Percentiles rank a stretch among this genome's conserved stretches.
These are phyloP conservation scores for Sycophila texana DNA, from an alignment of 2,888 invertebrate genomes.

Conservation along the genomic window DNA sequence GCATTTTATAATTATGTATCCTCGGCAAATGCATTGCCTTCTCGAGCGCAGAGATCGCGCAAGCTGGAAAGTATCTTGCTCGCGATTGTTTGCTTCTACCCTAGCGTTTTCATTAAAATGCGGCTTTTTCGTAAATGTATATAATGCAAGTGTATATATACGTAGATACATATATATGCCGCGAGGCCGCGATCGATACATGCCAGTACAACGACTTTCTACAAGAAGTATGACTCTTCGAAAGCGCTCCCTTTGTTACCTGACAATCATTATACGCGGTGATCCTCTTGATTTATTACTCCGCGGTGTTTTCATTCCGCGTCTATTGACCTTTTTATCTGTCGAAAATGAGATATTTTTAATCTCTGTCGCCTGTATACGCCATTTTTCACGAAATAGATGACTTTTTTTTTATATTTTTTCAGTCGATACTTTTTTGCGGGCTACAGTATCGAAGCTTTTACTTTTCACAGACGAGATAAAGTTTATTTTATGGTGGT, in stretches of 20 bases:
- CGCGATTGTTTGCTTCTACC: background rate
- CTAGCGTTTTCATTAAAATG: slow-evolving; percentile 23
- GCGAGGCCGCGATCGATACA: slow-evolving; percentile 26
- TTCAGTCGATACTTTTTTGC: no score
- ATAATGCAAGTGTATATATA: background rate
- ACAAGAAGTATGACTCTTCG: slow-evolving; percentile 26
- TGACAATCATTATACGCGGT: slow-evolving; percentile 22
- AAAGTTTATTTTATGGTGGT: no score
- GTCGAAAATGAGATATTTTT: slow-evolving; percentile 18
- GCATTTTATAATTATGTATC: background rate
- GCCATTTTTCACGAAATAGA: background rate
- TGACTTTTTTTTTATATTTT: no score
- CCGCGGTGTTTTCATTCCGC: background rate
- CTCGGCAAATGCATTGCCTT: background rate
- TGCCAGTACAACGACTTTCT: slow-evolving; percentile 19
- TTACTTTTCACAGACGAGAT: no score
- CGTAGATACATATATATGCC: no score
- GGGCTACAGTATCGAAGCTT: no score
- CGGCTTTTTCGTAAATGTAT: slow-evolving; percentile 24
- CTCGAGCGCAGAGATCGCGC: background rate
- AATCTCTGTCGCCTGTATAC: background rate
- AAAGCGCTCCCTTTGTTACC: slow-evolving; percentile 19
- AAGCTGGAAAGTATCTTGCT: background rate
- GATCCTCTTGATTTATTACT: slow-evolving; percentile 18
- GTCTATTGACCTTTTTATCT: slow-evolving; percentile 13